Percentiles rank a stretch among this genome's conserved stretches.
Conservation (phyloP, 2,888 invertebrate genomes). For the Drosophila lutescens region DNA sequence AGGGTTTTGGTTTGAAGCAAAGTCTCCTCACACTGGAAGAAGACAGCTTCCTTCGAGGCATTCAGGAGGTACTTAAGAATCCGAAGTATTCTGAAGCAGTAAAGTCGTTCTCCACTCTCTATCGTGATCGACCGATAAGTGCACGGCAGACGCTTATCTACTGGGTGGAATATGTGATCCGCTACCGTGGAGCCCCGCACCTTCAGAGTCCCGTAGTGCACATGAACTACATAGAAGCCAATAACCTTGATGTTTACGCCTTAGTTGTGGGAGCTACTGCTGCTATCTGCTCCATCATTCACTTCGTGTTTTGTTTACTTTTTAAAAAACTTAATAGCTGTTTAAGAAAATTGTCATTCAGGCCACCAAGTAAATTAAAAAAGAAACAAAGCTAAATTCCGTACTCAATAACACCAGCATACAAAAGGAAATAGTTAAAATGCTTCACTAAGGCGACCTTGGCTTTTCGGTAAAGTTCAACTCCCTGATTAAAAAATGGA, state of each 20-base stretch:
- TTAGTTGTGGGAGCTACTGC: constrained; percentile 18
- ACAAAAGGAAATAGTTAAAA: too few species aligned
- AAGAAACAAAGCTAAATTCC: neutral
- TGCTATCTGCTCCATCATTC: neutral
- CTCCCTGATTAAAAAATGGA: too few species aligned
- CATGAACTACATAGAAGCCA: constrained; percentile 84
- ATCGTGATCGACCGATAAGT: constrained; percentile 85
- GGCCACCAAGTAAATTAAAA: neutral
- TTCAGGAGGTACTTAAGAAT: constrained; percentile 71
- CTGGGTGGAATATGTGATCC: constrained; percentile 86
- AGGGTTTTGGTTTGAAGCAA: constrained; percentile 73
- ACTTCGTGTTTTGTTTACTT: neutral
- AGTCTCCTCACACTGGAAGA: constrained; percentile 60
- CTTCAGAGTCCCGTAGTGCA: constrained; percentile 85
- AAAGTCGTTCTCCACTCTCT: constrained; percentile 84
- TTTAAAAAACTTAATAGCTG: neutral
- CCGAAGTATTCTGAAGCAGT: constrained; percentile 75
- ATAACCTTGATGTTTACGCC: constrained; percentile 85
- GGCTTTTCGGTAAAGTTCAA: too few species aligned
- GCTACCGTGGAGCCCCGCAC: constrained; percentile 85
- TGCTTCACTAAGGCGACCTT: too few species aligned
- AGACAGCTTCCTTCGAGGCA: constrained; percentile 44
- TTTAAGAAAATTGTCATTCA: neutral
- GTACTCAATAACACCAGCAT: too few species aligned
- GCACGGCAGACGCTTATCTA: constrained; percentile 85